These are phyloP conservation scores for Pomacea canaliculata DNA, from an alignment of 2,888 invertebrate species.

Conservation along the genomic window DNA sequence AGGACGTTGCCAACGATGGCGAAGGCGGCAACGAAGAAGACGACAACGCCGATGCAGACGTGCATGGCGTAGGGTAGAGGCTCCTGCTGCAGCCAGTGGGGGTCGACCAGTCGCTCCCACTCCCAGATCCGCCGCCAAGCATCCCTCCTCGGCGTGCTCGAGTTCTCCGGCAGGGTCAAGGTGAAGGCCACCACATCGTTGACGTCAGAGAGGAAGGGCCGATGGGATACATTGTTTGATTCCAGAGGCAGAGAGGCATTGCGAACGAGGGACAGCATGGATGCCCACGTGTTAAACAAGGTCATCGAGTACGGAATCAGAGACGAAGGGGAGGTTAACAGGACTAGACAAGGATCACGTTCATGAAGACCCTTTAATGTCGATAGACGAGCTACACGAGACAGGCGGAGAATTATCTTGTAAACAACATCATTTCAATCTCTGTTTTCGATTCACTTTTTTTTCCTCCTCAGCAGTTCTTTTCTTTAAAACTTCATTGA, in stretches of 20 bases:
- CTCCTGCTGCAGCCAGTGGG: conserved; percentile 11
- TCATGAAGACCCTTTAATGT: background rate
- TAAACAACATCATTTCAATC: too few relatives aligned
- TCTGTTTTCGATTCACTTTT: too few relatives aligned
- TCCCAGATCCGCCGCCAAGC: background rate
- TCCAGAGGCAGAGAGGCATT: background rate
- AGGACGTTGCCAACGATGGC: conserved; percentile 13
- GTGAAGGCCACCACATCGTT: too few relatives aligned
- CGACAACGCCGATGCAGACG: conserved; percentile 6
- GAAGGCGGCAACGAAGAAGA: background rate
- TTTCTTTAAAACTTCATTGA: too few relatives aligned
- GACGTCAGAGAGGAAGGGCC: too few relatives aligned
- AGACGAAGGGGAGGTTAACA: background rate
- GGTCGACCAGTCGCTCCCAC: conserved; percentile 4
- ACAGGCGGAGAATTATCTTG: too few relatives aligned
- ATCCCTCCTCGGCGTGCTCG: background rate
- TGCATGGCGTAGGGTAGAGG: conserved; percentile 16
- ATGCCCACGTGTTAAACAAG: too few relatives aligned
- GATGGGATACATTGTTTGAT: background rate
- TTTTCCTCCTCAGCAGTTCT: too few relatives aligned
- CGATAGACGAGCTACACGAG: background rate
- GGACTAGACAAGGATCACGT: background rate
- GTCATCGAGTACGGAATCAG: too few relatives aligned
- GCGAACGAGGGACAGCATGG: background rate
- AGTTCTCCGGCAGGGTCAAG: background rate